phyloP scores from a whole-genome alignment of 2,888 invertebrate species.

The Phalangium opilio region DNA sequence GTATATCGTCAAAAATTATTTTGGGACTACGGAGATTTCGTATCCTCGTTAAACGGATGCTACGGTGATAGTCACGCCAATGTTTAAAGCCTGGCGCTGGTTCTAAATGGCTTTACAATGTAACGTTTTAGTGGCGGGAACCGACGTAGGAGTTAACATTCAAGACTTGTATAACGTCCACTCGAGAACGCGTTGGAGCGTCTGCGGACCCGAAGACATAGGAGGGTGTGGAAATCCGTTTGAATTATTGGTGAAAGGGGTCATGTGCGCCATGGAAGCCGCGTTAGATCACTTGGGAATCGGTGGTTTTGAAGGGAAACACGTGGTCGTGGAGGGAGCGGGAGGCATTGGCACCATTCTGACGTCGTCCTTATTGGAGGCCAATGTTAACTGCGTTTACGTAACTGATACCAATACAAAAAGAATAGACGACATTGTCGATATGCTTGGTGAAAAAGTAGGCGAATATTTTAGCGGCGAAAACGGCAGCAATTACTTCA shows the following conservation, averaged over 20 bases:
- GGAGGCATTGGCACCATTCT: slow-evolving; percentile 23
- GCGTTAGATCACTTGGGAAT: slow-evolving; percentile 21
- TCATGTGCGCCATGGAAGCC: slow-evolving; percentile 25
- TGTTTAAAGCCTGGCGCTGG: too few relatives aligned
- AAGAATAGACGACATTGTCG: slow-evolving; percentile 22
- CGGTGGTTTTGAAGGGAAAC: slow-evolving; percentile 23
- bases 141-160: slow-evolving; percentile 22
- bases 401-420: slow-evolving; percentile 23
- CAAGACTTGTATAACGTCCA: slow-evolving; percentile 23
- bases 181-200: slow-evolving; percentile 22
- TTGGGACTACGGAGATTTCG: slow-evolving; percentile 25
- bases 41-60: slow-evolving; percentile 25
- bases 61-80: slow-evolving; percentile 17
- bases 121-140: slow-evolving; percentile 21
- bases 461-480: background rate
- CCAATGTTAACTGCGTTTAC: slow-evolving; percentile 15
- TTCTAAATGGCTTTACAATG: background rate
- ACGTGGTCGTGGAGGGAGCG: slow-evolving; percentile 24
- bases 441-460: slow-evolving; percentile 20
- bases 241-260: slow-evolving; percentile 22
- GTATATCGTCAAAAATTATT: slow-evolving; percentile 22
- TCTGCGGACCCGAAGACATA: slow-evolving; percentile 22
- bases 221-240: slow-evolving; percentile 24
- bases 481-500: background rate
- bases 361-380: background rate